Evolutionary conservation across 1,140 invertebrate species (phyloP).

Genomic region (Heliconius hewitsoni): DNA sequence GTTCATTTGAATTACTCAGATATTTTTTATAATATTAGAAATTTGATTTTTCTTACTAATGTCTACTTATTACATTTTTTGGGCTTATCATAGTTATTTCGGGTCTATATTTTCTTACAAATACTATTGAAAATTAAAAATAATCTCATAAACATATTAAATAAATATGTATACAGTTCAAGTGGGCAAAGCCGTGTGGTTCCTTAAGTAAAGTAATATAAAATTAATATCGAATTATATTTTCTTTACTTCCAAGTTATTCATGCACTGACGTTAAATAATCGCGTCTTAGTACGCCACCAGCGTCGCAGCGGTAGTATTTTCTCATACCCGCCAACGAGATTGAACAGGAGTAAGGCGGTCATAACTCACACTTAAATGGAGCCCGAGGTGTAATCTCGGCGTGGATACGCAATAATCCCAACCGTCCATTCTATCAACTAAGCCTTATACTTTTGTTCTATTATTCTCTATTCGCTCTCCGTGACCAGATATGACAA

Average conservation of each 20-base stretch:
- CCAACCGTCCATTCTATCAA: constrained; percentile 63
- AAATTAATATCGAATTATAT: neutral
- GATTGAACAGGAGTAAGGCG: constrained; percentile 70
- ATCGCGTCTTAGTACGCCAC: constrained; percentile 49
- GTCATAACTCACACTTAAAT: constrained; percentile 75
- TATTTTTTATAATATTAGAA: no score
- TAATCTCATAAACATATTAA: no score
- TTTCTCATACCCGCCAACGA: constrained; percentile 70
- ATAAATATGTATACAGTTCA: no score
- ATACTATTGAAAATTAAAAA: no score
- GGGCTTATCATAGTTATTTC: no score
- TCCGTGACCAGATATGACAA: constrained; percentile 35
- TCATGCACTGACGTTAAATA: constrained; percentile 37
- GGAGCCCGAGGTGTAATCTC: constrained; percentile 69
- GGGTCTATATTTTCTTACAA: no score
- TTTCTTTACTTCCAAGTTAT: constrained; percentile 13
- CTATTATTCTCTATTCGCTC: constrained; percentile 46
- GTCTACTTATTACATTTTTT: no score
- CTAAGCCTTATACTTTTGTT: constrained; percentile 53
- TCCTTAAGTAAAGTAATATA: no score
- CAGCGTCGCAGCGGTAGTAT: constrained; percentile 65
- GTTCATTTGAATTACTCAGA: no score
- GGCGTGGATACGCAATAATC: constrained; percentile 68
- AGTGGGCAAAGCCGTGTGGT: no score
- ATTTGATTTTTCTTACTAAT: no score